Evolutionary conservation across 2,888 invertebrate genomes (phyloP).

Genomic region (Orthonevra nobilis): DNA sequence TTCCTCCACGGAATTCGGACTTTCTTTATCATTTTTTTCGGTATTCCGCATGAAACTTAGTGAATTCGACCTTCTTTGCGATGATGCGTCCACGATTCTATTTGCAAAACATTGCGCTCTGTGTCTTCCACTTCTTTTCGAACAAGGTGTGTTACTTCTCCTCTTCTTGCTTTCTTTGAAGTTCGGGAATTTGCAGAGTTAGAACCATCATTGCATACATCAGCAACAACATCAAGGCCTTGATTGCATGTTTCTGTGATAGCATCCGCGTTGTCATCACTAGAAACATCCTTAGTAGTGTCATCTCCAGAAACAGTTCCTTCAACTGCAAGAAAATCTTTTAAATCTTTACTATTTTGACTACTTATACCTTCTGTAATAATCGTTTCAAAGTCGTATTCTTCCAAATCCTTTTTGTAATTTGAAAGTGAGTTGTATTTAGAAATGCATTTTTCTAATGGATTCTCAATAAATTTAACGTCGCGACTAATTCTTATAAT

Average conservation of each 20-base stretch:
- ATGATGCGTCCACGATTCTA: neutral
- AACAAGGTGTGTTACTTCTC: neutral
- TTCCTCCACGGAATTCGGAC: neutral
- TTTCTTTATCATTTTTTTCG: neutral
- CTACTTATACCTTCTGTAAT: too few relatives aligned
- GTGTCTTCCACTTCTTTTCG: neutral
- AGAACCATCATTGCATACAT: neutral
- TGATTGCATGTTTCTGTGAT: too few relatives aligned
- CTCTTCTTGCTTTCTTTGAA: neutral
- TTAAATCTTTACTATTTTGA: too few relatives aligned
- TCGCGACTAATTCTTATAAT: neutral
- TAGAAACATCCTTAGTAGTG: too few relatives aligned
- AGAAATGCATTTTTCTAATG: neutral
- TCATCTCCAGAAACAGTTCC: too few relatives aligned
- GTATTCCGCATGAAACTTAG: neutral
- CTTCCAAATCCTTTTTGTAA: neutral
- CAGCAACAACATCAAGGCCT: neutral
- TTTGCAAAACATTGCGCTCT: neutral
- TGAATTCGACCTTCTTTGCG: neutral
- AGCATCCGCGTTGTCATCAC: too few relatives aligned
- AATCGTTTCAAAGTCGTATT: neutral
- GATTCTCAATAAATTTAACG: neutral
- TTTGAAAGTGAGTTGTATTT: neutral
- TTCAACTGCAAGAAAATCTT: too few relatives aligned
- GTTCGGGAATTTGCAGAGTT: too few relatives aligned